A percentile compares a stretch with the other conserved stretches of the same genome.
These are phyloP conservation scores for Melieria picta DNA, from an alignment of 2,888 invertebrate species.

Conservation along the genomic window DNA sequence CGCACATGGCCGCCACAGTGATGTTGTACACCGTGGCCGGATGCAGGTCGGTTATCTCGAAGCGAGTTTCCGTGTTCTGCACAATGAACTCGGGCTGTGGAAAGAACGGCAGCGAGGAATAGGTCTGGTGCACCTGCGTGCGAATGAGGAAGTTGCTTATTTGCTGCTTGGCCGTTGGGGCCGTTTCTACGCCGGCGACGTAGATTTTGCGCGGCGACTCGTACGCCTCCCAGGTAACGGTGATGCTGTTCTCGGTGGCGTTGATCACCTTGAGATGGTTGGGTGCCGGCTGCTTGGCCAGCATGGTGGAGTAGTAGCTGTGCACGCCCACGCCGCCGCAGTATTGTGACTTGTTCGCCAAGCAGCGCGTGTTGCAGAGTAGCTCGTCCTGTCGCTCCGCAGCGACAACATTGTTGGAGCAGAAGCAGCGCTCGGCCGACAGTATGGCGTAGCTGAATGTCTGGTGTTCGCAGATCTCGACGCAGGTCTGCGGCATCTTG, in stretches of 20 bases:
- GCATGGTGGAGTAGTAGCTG: constrained; percentile 71
- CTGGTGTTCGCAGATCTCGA: constrained; percentile 60
- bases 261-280: constrained; percentile 70
- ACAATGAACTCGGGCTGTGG: constrained; percentile 71
- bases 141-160: constrained; percentile 70
- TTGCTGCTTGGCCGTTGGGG: constrained; percentile 49
- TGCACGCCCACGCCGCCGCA: constrained; percentile 77
- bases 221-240: constrained; percentile 71
- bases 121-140: constrained; percentile 70
- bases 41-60: constrained; percentile 73
- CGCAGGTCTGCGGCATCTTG: constrained; percentile 60
- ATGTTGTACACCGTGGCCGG: constrained; percentile 82
- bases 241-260: constrained; percentile 73
- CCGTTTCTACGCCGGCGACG: constrained; percentile 44
- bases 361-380: constrained; percentile 71
- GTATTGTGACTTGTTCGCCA: constrained; percentile 70
- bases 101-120: constrained; percentile 68
- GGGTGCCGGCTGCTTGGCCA: constrained; percentile 67
- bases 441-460: constrained; percentile 60
- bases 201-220: constrained; percentile 64
- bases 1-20: constrained; percentile 75
- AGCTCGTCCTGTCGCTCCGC: constrained; percentile 65
- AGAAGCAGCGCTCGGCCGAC: constrained; percentile 59
- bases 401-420: constrained; percentile 51
- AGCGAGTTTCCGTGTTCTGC: constrained; percentile 70